Evolutionary conservation across 2,113 vertebrate genomes (phyloP), one percentile per base, ranked within the genome.

Genomic region (Serinus canaria): DNA sequence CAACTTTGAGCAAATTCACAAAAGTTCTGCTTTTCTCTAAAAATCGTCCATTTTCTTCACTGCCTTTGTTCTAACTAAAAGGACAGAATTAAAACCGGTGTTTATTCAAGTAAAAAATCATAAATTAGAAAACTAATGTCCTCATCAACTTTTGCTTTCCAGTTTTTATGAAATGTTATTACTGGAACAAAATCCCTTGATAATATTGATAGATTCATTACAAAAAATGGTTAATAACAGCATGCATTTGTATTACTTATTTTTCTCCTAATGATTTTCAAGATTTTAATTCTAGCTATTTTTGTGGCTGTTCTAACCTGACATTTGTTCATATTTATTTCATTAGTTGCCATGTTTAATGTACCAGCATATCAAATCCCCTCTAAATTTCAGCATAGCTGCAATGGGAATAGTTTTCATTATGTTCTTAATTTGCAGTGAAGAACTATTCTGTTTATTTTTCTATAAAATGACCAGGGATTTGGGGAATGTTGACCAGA

Each of bases 181-280:
- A 89, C 70, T 87, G 47, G 67, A 87, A 84, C 10, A 49, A 46
- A 84, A 30, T 87, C 44, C 84, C 56, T 81, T 92, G 68, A 76
- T 73, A 49, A 72, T 69, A 83, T 82, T 75, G 64, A 90, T 75
- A 50, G 52, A 74, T 89, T 75, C 33, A 78, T 93, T 95, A 73
- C 14, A 22, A 58, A 67, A 86, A 93, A 16, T 64, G 13, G 21
- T 94, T 97, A 83, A 92, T 79, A 92, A 87, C 67, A 78, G 30
- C 35, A 73, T 79, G 20, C 43, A 86, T 93, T 96, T 83, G 11
- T 94, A 90, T 94, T 81, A 95, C n/a, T 97, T 92, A 79, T 69
- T 90, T 66, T 80, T 74, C 35, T 64, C 46, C 47, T 81, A 89
- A 91, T 78, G 35, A 25, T 46, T 92, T 90, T 60, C 64, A 64